phyloP scores from a whole-genome alignment of 2,797 vertebrate species.

The Varecia variegata region DNA sequence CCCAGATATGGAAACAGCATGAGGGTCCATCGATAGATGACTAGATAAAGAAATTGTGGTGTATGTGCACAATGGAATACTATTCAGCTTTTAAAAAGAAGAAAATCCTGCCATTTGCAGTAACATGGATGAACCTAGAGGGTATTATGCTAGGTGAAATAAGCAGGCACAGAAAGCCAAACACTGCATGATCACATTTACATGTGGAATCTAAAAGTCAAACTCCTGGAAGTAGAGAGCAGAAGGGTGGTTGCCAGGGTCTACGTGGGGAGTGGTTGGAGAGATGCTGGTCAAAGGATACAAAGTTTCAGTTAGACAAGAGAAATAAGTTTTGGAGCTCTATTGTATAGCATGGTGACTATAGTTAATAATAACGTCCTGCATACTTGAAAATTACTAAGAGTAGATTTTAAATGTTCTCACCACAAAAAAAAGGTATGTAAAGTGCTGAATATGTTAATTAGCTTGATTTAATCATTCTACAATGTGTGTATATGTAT shows the following conservation, averaged over 20 bases:
- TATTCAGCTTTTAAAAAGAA: neutral
- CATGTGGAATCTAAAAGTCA: neutral
- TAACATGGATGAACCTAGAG: neutral
- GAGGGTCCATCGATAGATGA: neutral
- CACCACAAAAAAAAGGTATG: neutral
- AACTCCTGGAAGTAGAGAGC: neutral
- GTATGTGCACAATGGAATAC: neutral
- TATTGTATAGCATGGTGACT: neutral
- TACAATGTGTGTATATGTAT: neutral
- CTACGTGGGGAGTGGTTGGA: too few relatives aligned
- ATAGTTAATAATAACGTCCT: neutral
- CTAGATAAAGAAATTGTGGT: neutral
- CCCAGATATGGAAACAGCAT: neutral
- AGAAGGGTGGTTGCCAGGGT: neutral
- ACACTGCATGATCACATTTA: neutral
- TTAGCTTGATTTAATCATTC: neutral
- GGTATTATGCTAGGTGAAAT: neutral
- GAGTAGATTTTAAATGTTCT: neutral
- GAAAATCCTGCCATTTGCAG: neutral
- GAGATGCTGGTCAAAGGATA: neutral
- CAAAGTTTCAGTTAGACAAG: neutral
- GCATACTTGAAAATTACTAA: neutral
- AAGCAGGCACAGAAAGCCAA: neutral
- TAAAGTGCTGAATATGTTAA: neutral
- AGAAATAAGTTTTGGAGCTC: neutral